Evolutionary conservation across 2,888 invertebrate species (phyloP), one percentile per base, ranked within the genome.

Genomic region (Holacanthella duospinosa): DNA sequence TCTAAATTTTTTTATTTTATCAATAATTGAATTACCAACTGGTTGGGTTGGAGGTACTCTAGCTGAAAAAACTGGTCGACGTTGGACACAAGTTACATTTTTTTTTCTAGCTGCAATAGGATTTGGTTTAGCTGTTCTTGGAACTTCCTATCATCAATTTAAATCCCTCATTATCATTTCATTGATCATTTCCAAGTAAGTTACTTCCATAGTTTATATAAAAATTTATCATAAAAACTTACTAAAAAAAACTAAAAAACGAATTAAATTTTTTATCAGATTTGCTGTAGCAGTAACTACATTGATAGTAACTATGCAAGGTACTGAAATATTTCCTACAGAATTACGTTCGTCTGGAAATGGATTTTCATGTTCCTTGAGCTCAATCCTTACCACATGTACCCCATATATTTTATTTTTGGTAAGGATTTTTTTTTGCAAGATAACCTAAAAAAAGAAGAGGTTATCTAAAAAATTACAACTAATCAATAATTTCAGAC

Each of bases 1-100:
- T 74, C 73, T 85, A 65, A 85, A 84, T 75, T 85, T 83, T 75
- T 80, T 84, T 61, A 80, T 82, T 74, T 83, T 86, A 76, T 80
- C 82, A 61, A 71, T 83, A 36, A 82, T 82, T 26, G 86, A 86
- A 76, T 77, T 85, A 48, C 86, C 86, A 0, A 83, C 83, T 2
- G 82, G 82, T 74, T 75, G 84, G 56, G 62, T 84, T 55, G 85
- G 82, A 43, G 81, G 81, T 69, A 81, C 78, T 43, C 62, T 77
- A 71, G 80, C 80, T 63, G 82, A 83, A 72, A 79, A 74, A 62
- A 76, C 79, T 56, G 84, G 83, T 9, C 76, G 83, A 26, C 77
- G 82, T 61, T 78, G 80, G 74, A 79, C 81, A 2, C 80, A 80
- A 69, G 76, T 78, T 1, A 43, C 74, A 1, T 81, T 81, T 67